A percentile compares a stretch with the other conserved stretches of the same genome.
phyloP scores from a whole-genome alignment of 2,113 vertebrate genomes.

The Leptosomus discolor region DNA sequence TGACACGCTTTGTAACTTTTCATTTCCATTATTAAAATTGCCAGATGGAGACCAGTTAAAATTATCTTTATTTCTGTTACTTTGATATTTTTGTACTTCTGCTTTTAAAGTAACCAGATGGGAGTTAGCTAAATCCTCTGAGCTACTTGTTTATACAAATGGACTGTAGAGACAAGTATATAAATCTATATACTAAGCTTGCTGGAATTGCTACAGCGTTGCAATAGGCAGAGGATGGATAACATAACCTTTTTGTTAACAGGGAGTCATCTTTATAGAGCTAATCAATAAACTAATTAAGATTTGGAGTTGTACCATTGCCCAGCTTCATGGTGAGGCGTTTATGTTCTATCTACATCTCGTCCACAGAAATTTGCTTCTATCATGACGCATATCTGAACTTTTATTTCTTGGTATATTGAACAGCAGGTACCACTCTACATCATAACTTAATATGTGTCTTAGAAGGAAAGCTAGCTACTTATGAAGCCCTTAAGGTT shows the following conservation, averaged over 20 bases:
- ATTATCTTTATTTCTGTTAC: background rate
- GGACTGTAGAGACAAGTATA: background rate
- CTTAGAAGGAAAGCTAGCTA: background rate
- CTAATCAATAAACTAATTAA: conserved; percentile 40
- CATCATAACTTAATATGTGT: background rate
- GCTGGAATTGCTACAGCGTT: background rate
- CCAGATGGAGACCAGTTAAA: conserved; percentile 33
- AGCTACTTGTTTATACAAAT: conserved; percentile 26
- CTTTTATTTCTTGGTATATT: background rate
- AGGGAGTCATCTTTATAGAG: background rate
- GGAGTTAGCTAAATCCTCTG: conserved; percentile 31
- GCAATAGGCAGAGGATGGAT: background rate
- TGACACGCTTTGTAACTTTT: background rate
- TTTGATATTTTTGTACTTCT: conserved; percentile 25
- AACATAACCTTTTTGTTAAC: background rate
- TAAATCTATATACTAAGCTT: background rate
- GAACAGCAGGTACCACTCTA: background rate
- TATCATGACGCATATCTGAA: background rate
- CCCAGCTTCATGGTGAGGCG: background rate
- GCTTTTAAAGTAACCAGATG: conserved; percentile 29
- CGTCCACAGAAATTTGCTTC: background rate
- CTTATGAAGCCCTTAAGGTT: background rate
- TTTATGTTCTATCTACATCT: background rate
- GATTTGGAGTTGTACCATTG: background rate
- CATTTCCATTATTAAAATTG: conserved; percentile 32